Evolutionary conservation across 1,140 invertebrate genomes (phyloP).

Genomic region (Ridgeia piscesae): DNA sequence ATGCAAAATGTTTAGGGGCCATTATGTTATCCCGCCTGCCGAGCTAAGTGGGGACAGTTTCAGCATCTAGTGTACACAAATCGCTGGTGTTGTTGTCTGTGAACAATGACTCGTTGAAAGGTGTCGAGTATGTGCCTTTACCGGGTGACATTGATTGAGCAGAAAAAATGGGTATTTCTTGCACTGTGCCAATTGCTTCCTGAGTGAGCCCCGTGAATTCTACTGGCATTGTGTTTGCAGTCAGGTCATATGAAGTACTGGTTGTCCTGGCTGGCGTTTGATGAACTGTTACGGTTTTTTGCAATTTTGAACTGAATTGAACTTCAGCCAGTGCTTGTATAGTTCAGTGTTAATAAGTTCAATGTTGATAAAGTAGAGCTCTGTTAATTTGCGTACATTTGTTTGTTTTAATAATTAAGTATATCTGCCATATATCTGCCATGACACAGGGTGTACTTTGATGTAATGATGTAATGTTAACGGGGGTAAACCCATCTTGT

Average conservation of each 20-base stretch:
- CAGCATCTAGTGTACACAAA: background rate
- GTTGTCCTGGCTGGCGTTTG: background rate
- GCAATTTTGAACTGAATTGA: background rate
- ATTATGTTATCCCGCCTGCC: background rate
- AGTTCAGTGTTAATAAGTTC: no score
- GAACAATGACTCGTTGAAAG: background rate
- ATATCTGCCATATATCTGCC: no score
- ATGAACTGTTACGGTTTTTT: background rate
- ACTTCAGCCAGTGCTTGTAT: background rate
- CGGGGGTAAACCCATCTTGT: no score
- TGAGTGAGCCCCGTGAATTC: background rate
- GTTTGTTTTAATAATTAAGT: no score
- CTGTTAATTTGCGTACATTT: no score
- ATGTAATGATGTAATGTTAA: no score
- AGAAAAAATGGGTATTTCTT: background rate
- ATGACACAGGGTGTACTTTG: no score
- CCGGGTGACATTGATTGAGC: background rate
- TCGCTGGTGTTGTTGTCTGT: background rate
- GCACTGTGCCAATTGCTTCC: background rate
- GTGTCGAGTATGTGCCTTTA: background rate
- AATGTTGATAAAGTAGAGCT: no score
- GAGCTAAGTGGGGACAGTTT: background rate
- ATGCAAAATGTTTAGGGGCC: background rate
- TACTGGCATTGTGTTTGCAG: background rate
- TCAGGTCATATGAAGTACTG: background rate